A percentile compares a stretch with the other conserved stretches of the same genome.
Conservation (phyloP, 1,140 invertebrate species). For the Drosophila mayri region DNA sequence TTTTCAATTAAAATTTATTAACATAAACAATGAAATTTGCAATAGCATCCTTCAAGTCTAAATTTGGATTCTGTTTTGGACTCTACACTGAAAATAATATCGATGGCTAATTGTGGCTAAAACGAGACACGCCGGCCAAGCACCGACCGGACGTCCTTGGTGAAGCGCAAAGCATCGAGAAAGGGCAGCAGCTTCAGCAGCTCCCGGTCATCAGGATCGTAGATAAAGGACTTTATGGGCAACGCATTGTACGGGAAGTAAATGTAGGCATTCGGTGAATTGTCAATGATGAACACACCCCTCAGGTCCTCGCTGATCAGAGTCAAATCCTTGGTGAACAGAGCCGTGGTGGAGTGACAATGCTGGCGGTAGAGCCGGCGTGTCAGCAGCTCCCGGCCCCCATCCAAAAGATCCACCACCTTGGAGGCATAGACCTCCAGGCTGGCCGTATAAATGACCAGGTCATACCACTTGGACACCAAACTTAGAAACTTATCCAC, state of each 20-base stretch:
- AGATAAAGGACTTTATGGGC: slow-evolving; percentile 61
- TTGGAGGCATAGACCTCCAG: slow-evolving; percentile 52
- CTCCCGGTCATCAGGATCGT: slow-evolving; percentile 51
- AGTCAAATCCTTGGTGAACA: slow-evolving; percentile 52
- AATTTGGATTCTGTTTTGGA: slow-evolving; percentile 1
- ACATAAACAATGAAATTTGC: not conserved
- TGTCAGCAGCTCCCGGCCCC: slow-evolving; percentile 41
- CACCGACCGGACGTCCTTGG: slow-evolving; percentile 58
- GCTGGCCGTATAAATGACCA: slow-evolving; percentile 71
- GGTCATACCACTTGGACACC: slow-evolving; percentile 64
- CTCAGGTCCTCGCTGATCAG: slow-evolving; percentile 44
- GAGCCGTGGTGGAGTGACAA: slow-evolving; percentile 14
- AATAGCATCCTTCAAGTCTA: not conserved
- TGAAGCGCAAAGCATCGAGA: slow-evolving; percentile 67
- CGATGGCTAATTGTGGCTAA: not conserved
- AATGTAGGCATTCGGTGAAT: slow-evolving; percentile 59
- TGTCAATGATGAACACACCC: slow-evolving; percentile 57
- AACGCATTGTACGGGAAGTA: slow-evolving; percentile 62
- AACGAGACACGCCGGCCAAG: slow-evolving; percentile 28
- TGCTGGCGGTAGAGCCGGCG: slow-evolving; percentile 65
- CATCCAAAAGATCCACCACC: slow-evolving; percentile 59
- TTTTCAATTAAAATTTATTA: not conserved
- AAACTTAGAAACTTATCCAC: slow-evolving; percentile 55
- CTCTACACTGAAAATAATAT: not conserved
- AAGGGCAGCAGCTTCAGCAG: slow-evolving; percentile 66